Base-by-base conservation (phyloP, 2,888 invertebrate genomes). In the Zelleria hepariella region DNA sequence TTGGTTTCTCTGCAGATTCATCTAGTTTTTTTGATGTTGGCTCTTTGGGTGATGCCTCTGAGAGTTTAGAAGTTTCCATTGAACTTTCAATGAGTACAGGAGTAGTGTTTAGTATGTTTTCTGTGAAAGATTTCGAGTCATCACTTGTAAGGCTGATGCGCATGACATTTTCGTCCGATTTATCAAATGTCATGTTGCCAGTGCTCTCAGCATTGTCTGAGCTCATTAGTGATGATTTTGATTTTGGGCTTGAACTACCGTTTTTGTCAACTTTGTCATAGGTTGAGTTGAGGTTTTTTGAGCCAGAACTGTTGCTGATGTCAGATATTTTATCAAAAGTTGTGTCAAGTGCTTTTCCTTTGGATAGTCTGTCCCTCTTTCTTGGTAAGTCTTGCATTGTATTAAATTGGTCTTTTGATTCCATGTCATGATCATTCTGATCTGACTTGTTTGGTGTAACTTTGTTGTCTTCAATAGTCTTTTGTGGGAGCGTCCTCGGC, bases 31-130 rank as follows among this genome's bases (percentile, higher is more conserved):
- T 18, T 8, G 59, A n/a, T 56, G 62, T n/a, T 63, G 53, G 53
- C 1, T 20, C 8, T 20, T 21, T 5, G 21, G 27, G 55, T 7
- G 55, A 24, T 8, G 1, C 62, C 0, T 64, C 62, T 20, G 64
- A 66, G n/a, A 65, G 53, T 5, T 55, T 57, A 3, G 81, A 74
- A 26, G 78, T 80, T 48, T 86, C 83, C 26, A 83, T 65, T 62
- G 84, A 86, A 60, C 85, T 87, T 48, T 86, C 86, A 59, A 87
- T 75, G 0, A 86, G 67, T 4, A 86, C 60, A 0, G 84, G 82
- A 27, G 82, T 82, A 0, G 71, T 73, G 59, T 85, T 83, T 0
- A 80, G 63, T 27, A 84, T 80, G 58, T 81, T 78, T 58, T 80
- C 80, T 6, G 68, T 61, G 47, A 15, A 42, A 42, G 32, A 42